A percentile compares a stretch with the other conserved stretches of the same genome.
Conservation (phyloP, 2,797 vertebrate species). For the Pseudomugil tenellus region DNA sequence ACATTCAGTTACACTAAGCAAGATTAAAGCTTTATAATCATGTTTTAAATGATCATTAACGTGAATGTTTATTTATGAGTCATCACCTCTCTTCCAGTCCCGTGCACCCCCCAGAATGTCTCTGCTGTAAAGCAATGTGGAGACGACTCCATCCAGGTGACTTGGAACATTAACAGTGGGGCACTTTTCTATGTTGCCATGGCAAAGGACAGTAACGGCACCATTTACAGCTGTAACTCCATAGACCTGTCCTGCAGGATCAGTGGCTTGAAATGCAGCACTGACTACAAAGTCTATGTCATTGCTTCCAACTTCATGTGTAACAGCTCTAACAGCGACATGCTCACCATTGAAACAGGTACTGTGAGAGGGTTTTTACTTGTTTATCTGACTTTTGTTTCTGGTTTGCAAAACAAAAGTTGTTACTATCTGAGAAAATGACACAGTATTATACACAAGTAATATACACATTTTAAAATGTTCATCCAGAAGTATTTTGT, state of each 20-base stretch:
- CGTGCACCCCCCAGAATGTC: constrained; percentile 77
- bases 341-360: constrained; percentile 78
- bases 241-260: constrained; percentile 61
- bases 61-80: neutral
- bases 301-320: constrained; percentile 76
- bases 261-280: constrained; percentile 76
- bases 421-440: neutral
- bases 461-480: neutral
- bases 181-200: constrained; percentile 70
- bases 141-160: constrained; percentile 67
- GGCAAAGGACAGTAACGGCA: constrained; percentile 56
- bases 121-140: constrained; percentile 68
- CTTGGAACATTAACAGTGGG: constrained; percentile 63
- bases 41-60: neutral
- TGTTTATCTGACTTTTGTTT: neutral
- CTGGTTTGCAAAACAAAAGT: neutral
- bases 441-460: too few relatives aligned
- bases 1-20: too few relatives aligned
- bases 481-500: neutral
- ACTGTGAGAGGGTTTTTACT: constrained; percentile 14
- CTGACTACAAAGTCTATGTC: constrained; percentile 69
- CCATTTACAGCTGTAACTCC: constrained; percentile 63
- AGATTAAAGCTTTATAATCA: neutral
- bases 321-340: constrained; percentile 76
- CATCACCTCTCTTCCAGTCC: constrained; percentile 62